phyloP scores from a whole-genome alignment of 2,113 vertebrate genomes.

The Pagrus major region DNA sequence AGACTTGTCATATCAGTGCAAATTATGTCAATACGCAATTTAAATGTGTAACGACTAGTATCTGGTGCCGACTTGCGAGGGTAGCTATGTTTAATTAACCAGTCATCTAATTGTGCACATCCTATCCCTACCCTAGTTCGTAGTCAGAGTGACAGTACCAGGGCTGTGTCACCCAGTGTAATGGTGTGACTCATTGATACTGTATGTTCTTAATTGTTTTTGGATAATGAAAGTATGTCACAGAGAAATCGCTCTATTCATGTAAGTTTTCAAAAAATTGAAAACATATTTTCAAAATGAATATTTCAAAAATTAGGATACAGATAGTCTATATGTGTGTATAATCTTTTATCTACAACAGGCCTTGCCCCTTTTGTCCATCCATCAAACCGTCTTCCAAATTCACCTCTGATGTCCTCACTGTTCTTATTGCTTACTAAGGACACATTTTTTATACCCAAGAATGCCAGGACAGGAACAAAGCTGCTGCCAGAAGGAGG shows the following conservation, averaged over 20 bases:
- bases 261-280: no score
- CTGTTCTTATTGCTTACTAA: not conserved
- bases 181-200: not conserved
- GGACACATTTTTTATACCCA: not conserved
- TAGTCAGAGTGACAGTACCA: not conserved
- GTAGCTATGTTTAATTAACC: no score
- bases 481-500: constrained; percentile 1
- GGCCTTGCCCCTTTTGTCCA: not conserved
- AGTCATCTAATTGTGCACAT: no score
- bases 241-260: not conserved
- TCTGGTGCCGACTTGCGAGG: no score
- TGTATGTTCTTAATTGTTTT: not conserved
- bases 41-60: no score
- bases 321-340: no score
- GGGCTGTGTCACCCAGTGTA: not conserved
- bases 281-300: not conserved
- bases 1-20: no score
- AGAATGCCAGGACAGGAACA: not conserved
- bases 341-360: not conserved
- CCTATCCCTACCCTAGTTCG: no score
- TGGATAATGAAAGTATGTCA: not conserved
- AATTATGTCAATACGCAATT: no score
- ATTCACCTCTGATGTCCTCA: not conserved
- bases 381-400: not conserved
- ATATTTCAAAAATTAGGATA: not conserved